Evolutionary conservation across 2,113 vertebrate species (phyloP).

Genomic region (Nesoenas mayeri): DNA sequence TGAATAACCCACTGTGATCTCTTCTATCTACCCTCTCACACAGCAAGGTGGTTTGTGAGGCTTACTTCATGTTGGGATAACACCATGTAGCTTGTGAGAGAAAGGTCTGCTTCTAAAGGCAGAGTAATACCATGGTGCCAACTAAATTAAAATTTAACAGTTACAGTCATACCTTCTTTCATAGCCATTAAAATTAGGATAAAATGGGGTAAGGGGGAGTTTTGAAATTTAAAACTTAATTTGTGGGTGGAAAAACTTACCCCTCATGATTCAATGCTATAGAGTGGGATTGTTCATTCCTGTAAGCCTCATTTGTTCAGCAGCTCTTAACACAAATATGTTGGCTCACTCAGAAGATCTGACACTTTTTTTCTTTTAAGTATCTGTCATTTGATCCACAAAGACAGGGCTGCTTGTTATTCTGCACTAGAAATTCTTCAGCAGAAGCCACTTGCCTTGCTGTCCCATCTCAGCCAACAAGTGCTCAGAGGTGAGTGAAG

Average conservation of each 20-base stretch:
- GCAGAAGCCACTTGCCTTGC: neutral
- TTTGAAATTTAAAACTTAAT: neutral
- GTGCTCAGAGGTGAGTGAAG: neutral
- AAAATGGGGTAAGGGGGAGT: fast-evolving
- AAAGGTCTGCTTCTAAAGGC: neutral
- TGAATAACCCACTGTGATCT: fast-evolving
- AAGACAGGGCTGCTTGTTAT: neutral
- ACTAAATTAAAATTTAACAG: neutral
- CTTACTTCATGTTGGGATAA: neutral
- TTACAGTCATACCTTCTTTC: neutral
- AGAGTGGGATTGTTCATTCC: neutral
- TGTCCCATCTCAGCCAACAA: neutral
- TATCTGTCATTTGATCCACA: slow-evolving; percentile 35
- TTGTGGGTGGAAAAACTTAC: neutral
- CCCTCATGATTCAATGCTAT: neutral
- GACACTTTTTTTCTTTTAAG: slow-evolving; percentile 32
- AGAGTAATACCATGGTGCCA: neutral
- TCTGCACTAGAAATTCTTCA: neutral
- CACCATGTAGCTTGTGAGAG: neutral
- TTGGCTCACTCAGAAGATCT: slow-evolving; percentile 41
- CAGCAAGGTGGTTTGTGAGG: neutral
- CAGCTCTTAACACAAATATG: slow-evolving; percentile 27
- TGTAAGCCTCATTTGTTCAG: neutral
- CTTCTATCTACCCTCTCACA: fast-evolving
- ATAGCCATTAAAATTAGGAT: neutral